These are phyloP conservation scores for Trialeurodes vaporariorum DNA, from an alignment of 1,140 invertebrate genomes.

Conservation along the genomic window DNA sequence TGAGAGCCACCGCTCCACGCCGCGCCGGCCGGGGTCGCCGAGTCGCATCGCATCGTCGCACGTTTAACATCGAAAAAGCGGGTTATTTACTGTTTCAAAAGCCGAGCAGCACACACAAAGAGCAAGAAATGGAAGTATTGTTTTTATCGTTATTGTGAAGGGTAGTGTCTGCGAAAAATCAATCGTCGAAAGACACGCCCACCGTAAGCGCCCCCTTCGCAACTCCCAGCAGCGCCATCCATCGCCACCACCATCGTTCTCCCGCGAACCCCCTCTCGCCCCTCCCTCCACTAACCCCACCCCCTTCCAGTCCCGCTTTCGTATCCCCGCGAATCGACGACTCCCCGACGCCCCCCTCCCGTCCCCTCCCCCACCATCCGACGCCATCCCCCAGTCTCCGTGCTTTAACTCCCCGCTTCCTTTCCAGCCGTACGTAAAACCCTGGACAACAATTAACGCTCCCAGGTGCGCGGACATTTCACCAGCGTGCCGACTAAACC, in stretches of 20 bases:
- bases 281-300: background rate
- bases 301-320: no score
- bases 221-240: no score
- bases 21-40: no score
- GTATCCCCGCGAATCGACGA: background rate
- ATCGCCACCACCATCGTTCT: background rate
- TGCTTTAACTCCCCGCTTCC: no score
- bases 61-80: no score
- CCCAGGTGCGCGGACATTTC: background rate
- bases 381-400: no score
- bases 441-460: background rate
- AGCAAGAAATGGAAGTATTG: background rate
- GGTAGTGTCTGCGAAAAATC: background rate
- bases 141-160: slow-evolving; percentile 1
- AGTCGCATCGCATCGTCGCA: no score
- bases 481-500: background rate
- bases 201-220: background rate
- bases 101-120: no score
- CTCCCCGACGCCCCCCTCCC: background rate
- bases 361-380: no score
- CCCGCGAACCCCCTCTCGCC: background rate
- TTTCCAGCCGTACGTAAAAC: no score
- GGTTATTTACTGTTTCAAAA: no score
- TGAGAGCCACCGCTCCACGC: no score
- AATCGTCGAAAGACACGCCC: background rate